Evolutionary conservation across 2,888 invertebrate genomes (phyloP), one percentile per base, ranked within the genome.

Genomic region (Melanchra persicariae): DNA sequence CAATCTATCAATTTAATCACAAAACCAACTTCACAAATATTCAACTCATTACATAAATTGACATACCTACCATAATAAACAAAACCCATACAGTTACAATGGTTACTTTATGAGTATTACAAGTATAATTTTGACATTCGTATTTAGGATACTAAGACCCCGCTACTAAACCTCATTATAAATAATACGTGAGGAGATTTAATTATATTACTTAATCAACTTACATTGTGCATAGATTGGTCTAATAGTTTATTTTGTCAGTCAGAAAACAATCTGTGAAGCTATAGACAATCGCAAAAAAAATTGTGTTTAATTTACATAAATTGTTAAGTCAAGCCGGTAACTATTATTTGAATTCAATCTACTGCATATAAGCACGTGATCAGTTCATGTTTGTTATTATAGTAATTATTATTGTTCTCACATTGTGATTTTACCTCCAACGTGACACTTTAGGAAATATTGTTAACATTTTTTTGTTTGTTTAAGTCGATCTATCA

Each of bases 131-230:
- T 75, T 43, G 63, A 55, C 64, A 79, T 79, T 79, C 24, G 65
- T 72, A 84, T 84, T 84, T 80, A 82, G 75, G 61, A 51, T 80
- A 72, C 70, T 75, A 59, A 68, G 54, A 49, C 47, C 34, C 24
- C 74, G 37, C 54, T 60, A 19, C 67, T 71, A 76, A 77, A 64
- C 49, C 24, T 45, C 60, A 73, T 73, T 73, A 74, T 63, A 15
- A 58, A 19, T 3, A 45, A 30, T 22, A 80, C 70, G 67, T 60
- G 63, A 10, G 30, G 6, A 22, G 77, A 77, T 77, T 84, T 61
- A 62, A 76, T 76, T 62, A 62, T 37, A 73, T 62, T n/a, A n/a
- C n/a, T n/a, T 19, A 26, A 30, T 55, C 19, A 22, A n/a, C 15
- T 15, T 24, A 9, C 54, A 6, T n/a, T 7, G 30, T 34, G n/a